Conservation (phyloP, 1,140 invertebrate species). For the Aphaenogaster floridana region DNA sequence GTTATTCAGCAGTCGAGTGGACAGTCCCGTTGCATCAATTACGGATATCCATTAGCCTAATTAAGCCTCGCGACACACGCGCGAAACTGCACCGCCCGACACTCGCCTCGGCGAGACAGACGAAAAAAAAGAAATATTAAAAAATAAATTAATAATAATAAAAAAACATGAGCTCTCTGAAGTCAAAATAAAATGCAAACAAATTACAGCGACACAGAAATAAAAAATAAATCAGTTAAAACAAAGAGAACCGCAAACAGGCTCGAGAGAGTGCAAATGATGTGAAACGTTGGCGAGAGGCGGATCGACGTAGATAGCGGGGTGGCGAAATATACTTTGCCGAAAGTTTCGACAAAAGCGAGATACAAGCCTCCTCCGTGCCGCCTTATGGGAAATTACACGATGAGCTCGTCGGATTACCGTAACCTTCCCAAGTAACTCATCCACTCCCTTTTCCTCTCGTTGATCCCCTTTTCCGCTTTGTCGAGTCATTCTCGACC, state of each 20-base stretch:
- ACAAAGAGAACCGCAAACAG: slow-evolving; percentile 7
- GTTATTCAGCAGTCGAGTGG: slow-evolving; percentile 53
- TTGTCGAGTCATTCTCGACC: slow-evolving; percentile 47
- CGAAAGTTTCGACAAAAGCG: slow-evolving; percentile 69
- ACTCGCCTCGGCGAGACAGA: neutral
- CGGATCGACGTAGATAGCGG: slow-evolving; percentile 14
- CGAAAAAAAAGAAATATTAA: neutral
- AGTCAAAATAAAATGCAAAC: neutral
- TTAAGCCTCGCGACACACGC: slow-evolving; percentile 66
- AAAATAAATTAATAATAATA: neutral
- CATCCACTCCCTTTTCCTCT: neutral
- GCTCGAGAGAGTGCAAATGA: slow-evolving; percentile 37
- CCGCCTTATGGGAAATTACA: slow-evolving; percentile 83
- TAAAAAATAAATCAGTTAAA: neutral
- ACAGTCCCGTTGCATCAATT: slow-evolving; percentile 71
- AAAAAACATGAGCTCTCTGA: neutral
- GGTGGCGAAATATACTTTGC: slow-evolving; percentile 26
- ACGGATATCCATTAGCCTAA: slow-evolving; percentile 76
- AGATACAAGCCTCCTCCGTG: slow-evolving; percentile 54
- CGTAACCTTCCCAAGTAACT: slow-evolving; percentile 64
- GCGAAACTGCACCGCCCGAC: slow-evolving; percentile 38
- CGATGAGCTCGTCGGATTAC: slow-evolving; percentile 79
- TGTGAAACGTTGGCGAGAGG: slow-evolving; percentile 14
- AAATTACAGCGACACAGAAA: neutral
- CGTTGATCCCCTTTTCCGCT: slow-evolving; percentile 32